A percentile compares a stretch with the other conserved stretches of the same genome.
phyloP scores from a whole-genome alignment of 2,113 vertebrate species.

The Paracyprichromis sp. region DNA sequence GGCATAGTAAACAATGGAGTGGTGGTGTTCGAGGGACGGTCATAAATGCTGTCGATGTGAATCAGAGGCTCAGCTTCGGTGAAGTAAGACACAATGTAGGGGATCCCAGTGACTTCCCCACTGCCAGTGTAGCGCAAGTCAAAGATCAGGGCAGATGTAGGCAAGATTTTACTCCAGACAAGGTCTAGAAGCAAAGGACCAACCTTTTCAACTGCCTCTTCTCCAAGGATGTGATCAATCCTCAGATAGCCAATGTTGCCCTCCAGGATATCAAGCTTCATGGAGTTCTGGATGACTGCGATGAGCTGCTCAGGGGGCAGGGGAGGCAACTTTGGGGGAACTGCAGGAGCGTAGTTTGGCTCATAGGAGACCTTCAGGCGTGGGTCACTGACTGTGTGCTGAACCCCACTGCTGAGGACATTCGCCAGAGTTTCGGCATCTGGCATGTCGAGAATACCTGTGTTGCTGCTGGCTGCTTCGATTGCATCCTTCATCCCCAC shows the following conservation, averaged over 20 bases:
- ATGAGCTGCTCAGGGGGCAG: conserved; percentile 77
- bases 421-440: conserved; percentile 77
- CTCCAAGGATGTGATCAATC: conserved; percentile 83
- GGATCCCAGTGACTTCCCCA: conserved; percentile 82
- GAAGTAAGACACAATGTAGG: conserved; percentile 90
- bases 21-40: conserved; percentile 81
- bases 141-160: conserved; percentile 84
- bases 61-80: conserved; percentile 70
- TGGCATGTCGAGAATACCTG: conserved; percentile 80
- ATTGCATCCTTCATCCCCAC: conserved; percentile 84
- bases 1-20: conserved; percentile 81
- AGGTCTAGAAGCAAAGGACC: conserved; percentile 78
- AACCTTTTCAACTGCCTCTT: conserved; percentile 78
- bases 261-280: conserved; percentile 80
- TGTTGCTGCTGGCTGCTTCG: conserved; percentile 75
- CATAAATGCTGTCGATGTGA: conserved; percentile 85
- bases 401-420: conserved; percentile 79
- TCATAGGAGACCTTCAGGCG: conserved; percentile 82
- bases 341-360: conserved; percentile 59
- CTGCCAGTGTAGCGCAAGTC: conserved; percentile 81
- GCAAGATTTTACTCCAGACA: conserved; percentile 81
- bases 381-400: conserved; percentile 79
- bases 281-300: conserved; percentile 70
- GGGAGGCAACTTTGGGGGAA: conserved; percentile 43
- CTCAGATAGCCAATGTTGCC: conserved; percentile 85